Evolutionary conservation across 2,888 invertebrate genomes (phyloP), one percentile per base, ranked within the genome.

Genomic region (Acrobasis repandana): DNA sequence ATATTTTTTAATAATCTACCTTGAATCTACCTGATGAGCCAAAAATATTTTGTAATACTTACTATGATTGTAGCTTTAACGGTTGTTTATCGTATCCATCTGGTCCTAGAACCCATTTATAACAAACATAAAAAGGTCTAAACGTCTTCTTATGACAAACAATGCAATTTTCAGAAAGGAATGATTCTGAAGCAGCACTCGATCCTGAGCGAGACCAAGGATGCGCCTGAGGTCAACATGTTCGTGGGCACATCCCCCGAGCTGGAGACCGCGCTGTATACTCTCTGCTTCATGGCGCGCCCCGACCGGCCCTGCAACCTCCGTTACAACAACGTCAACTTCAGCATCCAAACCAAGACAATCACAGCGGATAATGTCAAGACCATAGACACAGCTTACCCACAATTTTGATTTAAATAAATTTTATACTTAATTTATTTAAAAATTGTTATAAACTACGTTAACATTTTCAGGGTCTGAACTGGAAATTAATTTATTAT

Each of bases 231-330:
- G 20, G 95, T 96, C 58, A 94, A 94, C 0, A 94, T 97, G 93
- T 97, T 97, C 79, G 93, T 97, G 58, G 97, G 97, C 34, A 97
- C 97, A 0, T 97, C 97, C 50, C 98, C 98, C 0, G 98, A 98
- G 83, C 90, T 98, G 68, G 98, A 98, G 83, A 93, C 97, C 82
- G 96, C 98, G 0, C 82, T 98, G 8, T 98, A 97, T 88, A 96
- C 98, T 0, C 93, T 97, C 4, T 98, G 98, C 85, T 98, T 97
- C 88, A 93, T 97, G 79, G 89, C 96, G 6, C 94, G 97, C 62
- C 95, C 96, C 0, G 96, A 97, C 80, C 87, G 94, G 63, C 93
- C 94, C 0, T 98, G 97, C 80, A 95, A 94, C 0, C 93, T 97
- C 46, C 85, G 82, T 5, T 83, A 75, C 74, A 90, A 90, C 68